phyloP scores from a whole-genome alignment of 2,113 vertebrate species.

The Tyrannus savana region DNA sequence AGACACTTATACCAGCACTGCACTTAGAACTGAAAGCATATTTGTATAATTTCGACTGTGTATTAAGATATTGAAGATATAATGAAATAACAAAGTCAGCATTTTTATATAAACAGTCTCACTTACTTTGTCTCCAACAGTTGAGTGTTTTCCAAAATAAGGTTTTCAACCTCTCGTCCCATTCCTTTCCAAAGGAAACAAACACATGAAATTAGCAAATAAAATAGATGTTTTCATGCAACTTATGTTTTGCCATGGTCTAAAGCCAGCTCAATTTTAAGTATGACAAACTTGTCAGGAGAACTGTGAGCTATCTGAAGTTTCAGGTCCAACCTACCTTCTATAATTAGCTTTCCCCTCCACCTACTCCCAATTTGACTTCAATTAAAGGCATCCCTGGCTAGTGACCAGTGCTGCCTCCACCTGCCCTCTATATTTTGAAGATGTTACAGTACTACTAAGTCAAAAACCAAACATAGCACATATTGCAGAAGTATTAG shows the following conservation, averaged over 20 bases:
- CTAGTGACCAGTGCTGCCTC: not conserved
- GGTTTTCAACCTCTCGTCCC: slow-evolving; percentile 98
- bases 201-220: slow-evolving; percentile 23
- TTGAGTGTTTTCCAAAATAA: slow-evolving; percentile 96
- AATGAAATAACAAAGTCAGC: not conserved
- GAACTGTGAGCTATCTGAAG: not conserved
- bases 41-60: not conserved
- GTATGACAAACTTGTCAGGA: not conserved
- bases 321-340: not conserved
- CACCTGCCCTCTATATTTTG: not conserved
- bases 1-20: not conserved
- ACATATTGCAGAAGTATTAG: not conserved
- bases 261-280: not conserved
- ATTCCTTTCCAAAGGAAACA: slow-evolving; percentile 85
- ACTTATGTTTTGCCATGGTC: not conserved
- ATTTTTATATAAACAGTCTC: not conserved
- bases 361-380: not conserved
- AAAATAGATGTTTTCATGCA: not conserved
- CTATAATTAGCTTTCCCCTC: not conserved
- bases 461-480: not conserved
- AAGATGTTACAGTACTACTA: not conserved
- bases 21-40: not conserved
- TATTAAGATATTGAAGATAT: not conserved
- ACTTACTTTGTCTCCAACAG: slow-evolving; percentile 97
- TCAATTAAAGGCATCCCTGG: not conserved